Evolutionary conservation across 2,113 vertebrate genomes (phyloP).

Genomic region (Meriones unguiculatus): DNA sequence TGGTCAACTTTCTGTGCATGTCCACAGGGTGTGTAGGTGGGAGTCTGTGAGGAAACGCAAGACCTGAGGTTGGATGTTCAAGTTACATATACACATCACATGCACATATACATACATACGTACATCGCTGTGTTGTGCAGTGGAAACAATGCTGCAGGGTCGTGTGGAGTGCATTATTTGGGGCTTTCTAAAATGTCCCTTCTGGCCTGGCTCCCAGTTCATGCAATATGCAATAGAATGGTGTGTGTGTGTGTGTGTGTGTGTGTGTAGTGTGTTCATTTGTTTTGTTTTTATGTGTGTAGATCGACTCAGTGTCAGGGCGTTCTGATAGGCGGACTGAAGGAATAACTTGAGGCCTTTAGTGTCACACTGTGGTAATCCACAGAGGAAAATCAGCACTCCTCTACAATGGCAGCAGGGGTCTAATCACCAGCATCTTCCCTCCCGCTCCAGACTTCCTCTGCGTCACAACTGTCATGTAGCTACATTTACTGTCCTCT

Average conservation of each 20-base stretch:
- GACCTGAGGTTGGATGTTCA: not conserved
- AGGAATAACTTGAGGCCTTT: not conserved
- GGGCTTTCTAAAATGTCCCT: not conserved
- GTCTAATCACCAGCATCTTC: rapidly evolving
- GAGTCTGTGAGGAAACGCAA: not conserved
- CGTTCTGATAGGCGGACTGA: not conserved
- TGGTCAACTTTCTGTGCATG: not conserved
- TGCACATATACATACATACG: not conserved
- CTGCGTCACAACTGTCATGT: not conserved
- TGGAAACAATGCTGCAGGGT: not conserved
- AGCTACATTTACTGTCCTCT: not conserved
- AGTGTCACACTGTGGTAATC: not conserved
- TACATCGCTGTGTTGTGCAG: not conserved
- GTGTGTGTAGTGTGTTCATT: not conserved
- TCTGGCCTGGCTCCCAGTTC: not conserved
- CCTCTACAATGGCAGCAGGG: not conserved
- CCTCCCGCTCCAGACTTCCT: rapidly evolving
- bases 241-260: not conserved
- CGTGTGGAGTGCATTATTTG: not conserved
- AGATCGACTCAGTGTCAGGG: not conserved
- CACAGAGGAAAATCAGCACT: not conserved
- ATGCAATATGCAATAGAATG: not conserved
- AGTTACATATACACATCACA: not conserved
- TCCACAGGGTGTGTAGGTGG: not conserved
- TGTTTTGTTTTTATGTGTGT: not conserved